Percentiles rank a stretch among this genome's conserved stretches.
phyloP scores from a whole-genome alignment of 2,113 vertebrate genomes.

The Taurulus bubalis region DNA sequence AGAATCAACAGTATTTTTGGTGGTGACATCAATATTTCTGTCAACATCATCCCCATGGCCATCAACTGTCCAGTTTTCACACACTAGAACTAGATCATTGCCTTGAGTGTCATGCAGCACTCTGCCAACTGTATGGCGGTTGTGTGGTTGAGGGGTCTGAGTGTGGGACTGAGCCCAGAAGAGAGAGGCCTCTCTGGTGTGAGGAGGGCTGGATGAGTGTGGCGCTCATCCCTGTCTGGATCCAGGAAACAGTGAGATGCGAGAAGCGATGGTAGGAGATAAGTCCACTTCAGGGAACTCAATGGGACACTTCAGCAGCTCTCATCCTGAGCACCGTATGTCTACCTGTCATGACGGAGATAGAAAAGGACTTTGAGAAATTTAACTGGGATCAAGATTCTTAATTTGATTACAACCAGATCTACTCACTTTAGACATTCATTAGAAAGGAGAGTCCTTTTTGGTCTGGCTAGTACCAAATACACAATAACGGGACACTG shows the following conservation, averaged over 20 bases:
- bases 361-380: slow-evolving; percentile 19
- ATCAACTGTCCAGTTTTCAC: slow-evolving; percentile 11
- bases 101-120: slow-evolving; percentile 40
- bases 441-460: neutral
- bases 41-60: slow-evolving; percentile 5
- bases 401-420: neutral
- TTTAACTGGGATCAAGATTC: neutral
- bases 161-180: slow-evolving; percentile 42
- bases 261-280: slow-evolving; percentile 54
- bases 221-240: slow-evolving; percentile 56
- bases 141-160: slow-evolving; percentile 42
- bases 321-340: slow-evolving; percentile 48
- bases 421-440: neutral
- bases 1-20: neutral
- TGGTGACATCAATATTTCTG: neutral
- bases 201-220: slow-evolving; percentile 50
- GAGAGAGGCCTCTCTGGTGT: slow-evolving; percentile 50
- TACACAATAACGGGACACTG: slow-evolving; percentile 3
- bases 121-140: slow-evolving; percentile 32
- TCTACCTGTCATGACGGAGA: slow-evolving; percentile 20
- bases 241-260: slow-evolving; percentile 48
- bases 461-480: neutral
- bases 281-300: slow-evolving; percentile 70
- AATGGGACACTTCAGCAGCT: slow-evolving; percentile 68
- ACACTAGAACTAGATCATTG: slow-evolving; percentile 16